phyloP scores from a whole-genome alignment of 2,888 invertebrate genomes.

The Dendrolimus houi region DNA sequence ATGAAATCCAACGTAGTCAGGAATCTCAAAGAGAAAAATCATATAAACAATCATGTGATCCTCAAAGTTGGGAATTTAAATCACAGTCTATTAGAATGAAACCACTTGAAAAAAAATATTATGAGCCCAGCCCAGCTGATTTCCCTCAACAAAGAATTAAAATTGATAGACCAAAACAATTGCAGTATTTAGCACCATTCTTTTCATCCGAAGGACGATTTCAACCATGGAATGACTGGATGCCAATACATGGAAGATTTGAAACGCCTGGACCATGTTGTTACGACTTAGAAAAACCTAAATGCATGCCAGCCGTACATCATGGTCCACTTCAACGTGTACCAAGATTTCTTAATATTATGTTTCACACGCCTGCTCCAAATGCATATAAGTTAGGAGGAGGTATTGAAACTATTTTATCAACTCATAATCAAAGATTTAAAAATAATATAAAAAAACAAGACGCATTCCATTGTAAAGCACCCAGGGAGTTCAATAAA shows the following conservation, averaged over 20 bases:
- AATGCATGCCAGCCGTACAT: constrained; percentile 38
- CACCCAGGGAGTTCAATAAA: constrained; percentile 16
- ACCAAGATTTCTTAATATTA: constrained; percentile 28
- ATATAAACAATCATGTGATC: constrained; percentile 16
- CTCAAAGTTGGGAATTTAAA: constrained; percentile 45
- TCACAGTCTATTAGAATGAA: constrained; percentile 48
- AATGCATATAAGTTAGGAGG: constrained; percentile 37
- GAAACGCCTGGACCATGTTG: constrained; percentile 49
- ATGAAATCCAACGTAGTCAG: constrained; percentile 13
- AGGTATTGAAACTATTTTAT: constrained; percentile 46
- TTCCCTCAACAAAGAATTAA: constrained; percentile 16
- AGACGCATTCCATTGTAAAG: constrained; percentile 32
- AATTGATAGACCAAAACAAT: constrained; percentile 15
- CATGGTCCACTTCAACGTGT: constrained; percentile 40
- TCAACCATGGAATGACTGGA: constrained; percentile 48
- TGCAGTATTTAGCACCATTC: constrained; percentile 46
- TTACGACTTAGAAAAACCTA: constrained; percentile 34
- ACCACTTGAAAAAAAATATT: constrained; percentile 26
- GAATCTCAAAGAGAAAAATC: constrained; percentile 6
- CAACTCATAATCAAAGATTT: constrained; percentile 45
- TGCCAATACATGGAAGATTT: constrained; percentile 32
- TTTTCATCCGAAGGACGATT: constrained; percentile 48
- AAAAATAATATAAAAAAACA: constrained; percentile 37
- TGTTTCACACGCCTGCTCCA: constrained; percentile 34
- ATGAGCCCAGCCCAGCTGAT: constrained; percentile 44